Conservation (phyloP, 2,797 vertebrate genomes). For the Siniperca obscura region DNA sequence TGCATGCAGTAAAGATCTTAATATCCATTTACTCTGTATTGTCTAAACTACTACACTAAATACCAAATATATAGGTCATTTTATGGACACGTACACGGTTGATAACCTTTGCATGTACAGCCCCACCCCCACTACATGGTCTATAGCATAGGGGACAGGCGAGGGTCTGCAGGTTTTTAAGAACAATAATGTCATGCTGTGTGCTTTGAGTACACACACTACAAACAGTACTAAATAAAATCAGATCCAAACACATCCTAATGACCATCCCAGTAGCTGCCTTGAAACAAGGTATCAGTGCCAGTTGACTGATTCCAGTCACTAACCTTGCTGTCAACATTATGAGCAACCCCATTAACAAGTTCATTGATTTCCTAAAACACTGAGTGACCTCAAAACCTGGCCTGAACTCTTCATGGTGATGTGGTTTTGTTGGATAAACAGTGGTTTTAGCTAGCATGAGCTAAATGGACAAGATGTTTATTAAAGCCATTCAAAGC, state of each 20-base stretch:
- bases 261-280: not conserved
- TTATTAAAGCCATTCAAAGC: too few species aligned
- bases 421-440: slow-evolving; percentile 7
- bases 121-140: slow-evolving; percentile 14
- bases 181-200: not conserved
- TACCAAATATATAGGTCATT: slow-evolving; percentile 51
- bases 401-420: slow-evolving; percentile 1
- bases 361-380: slow-evolving; percentile 54
- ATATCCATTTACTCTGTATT: slow-evolving; percentile 30
- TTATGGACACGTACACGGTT: not conserved
- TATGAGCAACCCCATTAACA: slow-evolving; percentile 25
- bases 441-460: not conserved
- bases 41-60: slow-evolving; percentile 26
- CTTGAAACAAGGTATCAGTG: slow-evolving; percentile 7
- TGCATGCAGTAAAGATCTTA: slow-evolving; percentile 16
- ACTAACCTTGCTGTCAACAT: slow-evolving; percentile 1
- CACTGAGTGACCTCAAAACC: slow-evolving; percentile 42
- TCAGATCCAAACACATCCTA: not conserved
- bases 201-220: not conserved
- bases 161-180: slow-evolving; percentile 1
- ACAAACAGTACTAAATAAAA: slow-evolving; percentile 6
- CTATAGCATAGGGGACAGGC: not conserved
- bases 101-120: slow-evolving; percentile 17
- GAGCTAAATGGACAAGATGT: not conserved
- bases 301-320: slow-evolving; percentile 28